Evolutionary conservation across 2,797 vertebrate species (phyloP).

Genomic region (Avahi laniger): DNA sequence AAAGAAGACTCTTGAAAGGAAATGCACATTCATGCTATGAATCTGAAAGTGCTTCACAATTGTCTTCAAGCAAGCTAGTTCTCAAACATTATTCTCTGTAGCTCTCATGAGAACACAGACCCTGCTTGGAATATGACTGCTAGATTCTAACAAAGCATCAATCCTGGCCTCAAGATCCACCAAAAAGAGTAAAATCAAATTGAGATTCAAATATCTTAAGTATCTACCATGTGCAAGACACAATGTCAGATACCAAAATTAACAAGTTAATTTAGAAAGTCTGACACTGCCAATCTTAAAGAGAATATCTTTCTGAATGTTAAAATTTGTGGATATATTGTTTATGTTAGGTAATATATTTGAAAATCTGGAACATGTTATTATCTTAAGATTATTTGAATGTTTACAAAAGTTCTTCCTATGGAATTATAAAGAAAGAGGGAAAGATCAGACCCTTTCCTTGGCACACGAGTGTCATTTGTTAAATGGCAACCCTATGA

Average conservation of each 20-base stretch:
- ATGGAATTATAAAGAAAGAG: background rate
- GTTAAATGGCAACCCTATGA: background rate
- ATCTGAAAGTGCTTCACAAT: background rate
- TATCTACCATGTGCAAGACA: background rate
- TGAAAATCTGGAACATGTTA: background rate
- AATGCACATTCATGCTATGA: background rate
- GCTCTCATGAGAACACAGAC: background rate
- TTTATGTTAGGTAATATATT: background rate
- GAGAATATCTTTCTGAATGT: background rate
- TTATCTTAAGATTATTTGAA: background rate
- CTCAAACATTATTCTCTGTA: background rate
- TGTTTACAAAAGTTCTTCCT: background rate
- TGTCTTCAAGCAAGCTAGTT: background rate
- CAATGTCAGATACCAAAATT: background rate
- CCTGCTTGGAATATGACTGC: background rate
- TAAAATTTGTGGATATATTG: background rate
- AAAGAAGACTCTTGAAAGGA: slow-evolving; percentile 5
- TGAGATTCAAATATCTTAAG: background rate
- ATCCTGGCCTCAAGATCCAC: background rate
- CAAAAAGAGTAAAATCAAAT: background rate
- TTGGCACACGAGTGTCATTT: background rate
- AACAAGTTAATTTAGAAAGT: background rate
- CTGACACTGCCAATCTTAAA: background rate
- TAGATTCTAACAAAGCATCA: background rate
- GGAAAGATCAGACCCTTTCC: background rate